A percentile compares a stretch with the other conserved stretches of the same genome.
Conservation (phyloP, 92 coral and sea anemone species). For the Isaurus tuberculatus region DNA sequence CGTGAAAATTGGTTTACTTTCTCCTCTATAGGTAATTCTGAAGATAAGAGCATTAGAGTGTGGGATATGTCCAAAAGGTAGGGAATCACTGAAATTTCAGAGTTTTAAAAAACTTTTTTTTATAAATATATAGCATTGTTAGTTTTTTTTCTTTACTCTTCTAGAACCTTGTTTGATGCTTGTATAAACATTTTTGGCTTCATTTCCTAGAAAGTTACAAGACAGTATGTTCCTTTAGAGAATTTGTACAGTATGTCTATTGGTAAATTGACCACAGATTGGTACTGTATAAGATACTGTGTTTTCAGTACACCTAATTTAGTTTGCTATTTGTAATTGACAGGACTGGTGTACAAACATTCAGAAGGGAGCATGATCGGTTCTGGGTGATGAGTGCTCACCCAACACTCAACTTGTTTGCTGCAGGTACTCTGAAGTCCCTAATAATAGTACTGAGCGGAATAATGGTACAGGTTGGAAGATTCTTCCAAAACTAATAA, state of each 20-base stretch:
- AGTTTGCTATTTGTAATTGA: background rate
- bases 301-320: background rate
- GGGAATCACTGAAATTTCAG: no score
- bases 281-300: background rate
- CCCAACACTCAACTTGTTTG: slow-evolving; percentile 94
- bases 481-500: no score
- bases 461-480: no score
- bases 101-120: no score
- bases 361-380: slow-evolving; percentile 96
- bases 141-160: no score
- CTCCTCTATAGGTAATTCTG: slow-evolving; percentile 82
- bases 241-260: no score
- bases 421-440: slow-evolving; percentile 77
- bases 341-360: slow-evolving; percentile 99
- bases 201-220: no score
- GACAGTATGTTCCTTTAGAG: no score
- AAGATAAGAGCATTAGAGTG: slow-evolving; percentile 96
- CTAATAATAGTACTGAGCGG: no score
- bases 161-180: no score
- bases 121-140: no score
- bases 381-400: slow-evolving; percentile 99
- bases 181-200: no score
- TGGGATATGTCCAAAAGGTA: slow-evolving; percentile 99
- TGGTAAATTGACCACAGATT: background rate
- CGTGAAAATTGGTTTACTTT: background rate